Percentiles rank a stretch among this genome's conserved stretches.
Conservation (phyloP, 1,140 invertebrate genomes). For the Macrobrachium rosenbergii region DNA sequence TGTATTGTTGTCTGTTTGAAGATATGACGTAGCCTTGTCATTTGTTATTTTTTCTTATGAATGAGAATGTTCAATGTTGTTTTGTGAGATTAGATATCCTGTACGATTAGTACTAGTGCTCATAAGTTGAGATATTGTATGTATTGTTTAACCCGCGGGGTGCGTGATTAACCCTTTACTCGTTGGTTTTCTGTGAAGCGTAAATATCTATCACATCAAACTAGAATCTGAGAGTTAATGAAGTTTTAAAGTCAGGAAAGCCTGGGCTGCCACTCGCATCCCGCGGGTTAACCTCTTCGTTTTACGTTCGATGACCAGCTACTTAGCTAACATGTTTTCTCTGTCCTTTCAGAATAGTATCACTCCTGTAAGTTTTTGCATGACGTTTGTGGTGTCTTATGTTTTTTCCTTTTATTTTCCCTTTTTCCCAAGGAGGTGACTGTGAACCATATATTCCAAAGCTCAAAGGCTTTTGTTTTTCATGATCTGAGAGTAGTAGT, state of each 20-base stretch:
- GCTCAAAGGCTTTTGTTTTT: too few relatives aligned
- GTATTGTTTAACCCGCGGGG: too few relatives aligned
- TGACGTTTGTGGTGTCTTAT: constrained; percentile 41
- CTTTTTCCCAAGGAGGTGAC: not conserved
- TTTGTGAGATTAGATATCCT: not conserved
- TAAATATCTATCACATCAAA: too few relatives aligned
- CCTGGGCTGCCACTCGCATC: constrained; percentile 11
- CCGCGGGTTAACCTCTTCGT: constrained; percentile 34
- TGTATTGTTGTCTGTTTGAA: too few relatives aligned
- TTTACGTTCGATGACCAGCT: constrained; percentile 18
- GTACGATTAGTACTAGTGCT: constrained; percentile 13
- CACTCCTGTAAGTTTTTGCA: constrained; percentile 57
- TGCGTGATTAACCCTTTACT: too few relatives aligned
- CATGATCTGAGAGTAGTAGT: too few relatives aligned
- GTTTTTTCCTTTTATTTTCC: not conserved
- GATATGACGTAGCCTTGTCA: too few relatives aligned
- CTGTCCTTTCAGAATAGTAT: constrained; percentile 59
- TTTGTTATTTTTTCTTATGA: not conserved
- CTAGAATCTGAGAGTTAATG: too few relatives aligned
- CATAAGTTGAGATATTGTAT: constrained; percentile 26
- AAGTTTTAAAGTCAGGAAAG: too few relatives aligned
- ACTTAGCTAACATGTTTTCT: constrained; percentile 48
- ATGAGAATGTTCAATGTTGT: not conserved
- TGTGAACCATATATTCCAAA: not conserved
- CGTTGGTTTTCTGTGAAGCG: too few relatives aligned